A percentile compares a stretch with the other conserved stretches of the same genome.
Evolutionary conservation across 2,113 vertebrate species (phyloP).

Genomic region (Isichthys henryi): DNA sequence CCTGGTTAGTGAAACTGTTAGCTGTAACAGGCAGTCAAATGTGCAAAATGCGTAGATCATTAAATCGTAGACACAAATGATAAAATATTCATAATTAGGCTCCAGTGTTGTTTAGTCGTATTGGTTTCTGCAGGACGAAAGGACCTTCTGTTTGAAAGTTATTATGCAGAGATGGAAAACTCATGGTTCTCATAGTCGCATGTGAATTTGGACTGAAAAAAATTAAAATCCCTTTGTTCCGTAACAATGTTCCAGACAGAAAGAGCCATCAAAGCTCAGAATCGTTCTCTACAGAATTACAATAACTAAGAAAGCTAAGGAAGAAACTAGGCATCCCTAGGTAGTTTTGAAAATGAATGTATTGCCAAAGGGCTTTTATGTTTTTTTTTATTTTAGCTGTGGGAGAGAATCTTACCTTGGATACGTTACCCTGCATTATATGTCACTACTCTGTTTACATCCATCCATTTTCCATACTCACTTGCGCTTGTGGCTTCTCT

Average conservation of each 20-base stretch:
- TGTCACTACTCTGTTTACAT: background rate
- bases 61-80: background rate
- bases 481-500: background rate
- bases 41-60: background rate
- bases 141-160: background rate
- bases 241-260: background rate
- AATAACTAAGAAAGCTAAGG: background rate
- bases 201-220: background rate
- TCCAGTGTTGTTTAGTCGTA: background rate
- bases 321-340: background rate
- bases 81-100: constrained; percentile 1
- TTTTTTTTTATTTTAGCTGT: background rate
- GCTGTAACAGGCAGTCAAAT: background rate
- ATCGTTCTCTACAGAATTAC: background rate
- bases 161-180: background rate
- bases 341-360: background rate
- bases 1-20: background rate
- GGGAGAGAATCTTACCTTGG: background rate
- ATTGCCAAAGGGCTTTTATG: background rate
- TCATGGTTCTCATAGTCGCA: background rate
- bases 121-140: background rate
- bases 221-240: background rate
- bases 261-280: background rate
- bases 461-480: background rate
- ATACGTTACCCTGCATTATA: background rate